These are phyloP conservation scores for Geophilus truncorum DNA, from an alignment of 2,888 invertebrate species.

Conservation along the genomic window DNA sequence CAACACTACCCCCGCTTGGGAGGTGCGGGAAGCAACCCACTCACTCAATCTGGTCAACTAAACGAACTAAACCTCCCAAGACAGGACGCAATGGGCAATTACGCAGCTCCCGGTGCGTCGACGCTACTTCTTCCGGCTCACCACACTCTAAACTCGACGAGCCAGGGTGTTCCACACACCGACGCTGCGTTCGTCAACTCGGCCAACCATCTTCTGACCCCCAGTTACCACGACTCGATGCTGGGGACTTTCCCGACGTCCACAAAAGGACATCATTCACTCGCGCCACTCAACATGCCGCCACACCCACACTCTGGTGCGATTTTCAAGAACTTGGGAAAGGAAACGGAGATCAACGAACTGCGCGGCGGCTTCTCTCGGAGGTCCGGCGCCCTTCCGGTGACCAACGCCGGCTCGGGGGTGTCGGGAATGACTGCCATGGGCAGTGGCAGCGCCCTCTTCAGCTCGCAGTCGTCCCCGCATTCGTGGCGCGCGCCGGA, in stretches of 20 bases:
- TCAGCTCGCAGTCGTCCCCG: conserved; percentile 39
- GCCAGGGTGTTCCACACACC: conserved; percentile 35
- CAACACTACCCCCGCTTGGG: conserved; percentile 40
- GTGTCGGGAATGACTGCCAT: conserved; percentile 31
- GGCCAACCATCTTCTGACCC: conserved; percentile 31
- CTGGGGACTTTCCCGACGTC: conserved; percentile 32
- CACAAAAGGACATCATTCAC: conserved; percentile 34
- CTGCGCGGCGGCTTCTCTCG: conserved; percentile 39
- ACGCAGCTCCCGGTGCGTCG: conserved; percentile 38
- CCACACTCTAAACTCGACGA: conserved; percentile 39
- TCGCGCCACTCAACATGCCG: conserved; percentile 36
- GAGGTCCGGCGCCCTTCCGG: conserved; percentile 36
- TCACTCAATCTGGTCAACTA: conserved; percentile 38
- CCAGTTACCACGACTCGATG: conserved; percentile 34
- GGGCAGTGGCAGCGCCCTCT: conserved; percentile 38
- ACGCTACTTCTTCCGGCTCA: conserved; percentile 38
- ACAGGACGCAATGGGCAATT: conserved; percentile 40
- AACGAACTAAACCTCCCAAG: conserved; percentile 40
- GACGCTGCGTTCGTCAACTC: conserved; percentile 34
- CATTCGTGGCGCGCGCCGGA: conserved; percentile 40
- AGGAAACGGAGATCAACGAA: conserved; percentile 40
- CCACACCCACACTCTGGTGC: conserved; percentile 34
- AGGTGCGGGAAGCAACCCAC: conserved; percentile 38
- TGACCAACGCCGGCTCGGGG: conserved; percentile 37
- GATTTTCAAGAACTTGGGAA: conserved; percentile 39